Conservation (phyloP, 1,140 invertebrate species). For the Listronotus bonariensis region DNA sequence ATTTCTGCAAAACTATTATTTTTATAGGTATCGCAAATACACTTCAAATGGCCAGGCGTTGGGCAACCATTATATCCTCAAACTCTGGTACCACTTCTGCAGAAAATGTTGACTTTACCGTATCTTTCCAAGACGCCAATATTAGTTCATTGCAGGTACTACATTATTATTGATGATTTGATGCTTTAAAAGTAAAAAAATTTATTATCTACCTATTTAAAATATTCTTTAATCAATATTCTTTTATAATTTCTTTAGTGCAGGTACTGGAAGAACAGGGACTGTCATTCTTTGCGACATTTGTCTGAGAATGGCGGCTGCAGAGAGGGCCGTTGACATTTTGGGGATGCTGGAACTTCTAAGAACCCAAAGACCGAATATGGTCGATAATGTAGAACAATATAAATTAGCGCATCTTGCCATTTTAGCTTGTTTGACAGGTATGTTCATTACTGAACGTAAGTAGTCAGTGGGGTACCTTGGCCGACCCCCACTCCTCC, state of each 20-base stretch:
- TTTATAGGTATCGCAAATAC: constrained; percentile 44
- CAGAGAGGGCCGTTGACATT: constrained; percentile 74
- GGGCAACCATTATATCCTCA: constrained; percentile 63
- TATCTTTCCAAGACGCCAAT: constrained; percentile 56
- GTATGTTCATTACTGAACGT: too few relatives aligned
- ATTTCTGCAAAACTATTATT: too few relatives aligned
- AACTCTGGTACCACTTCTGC: constrained; percentile 62
- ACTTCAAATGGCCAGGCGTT: constrained; percentile 70
- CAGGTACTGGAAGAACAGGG: constrained; percentile 83
- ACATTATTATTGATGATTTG: neutral
- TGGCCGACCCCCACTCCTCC: too few relatives aligned
- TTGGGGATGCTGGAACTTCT: constrained; percentile 82
- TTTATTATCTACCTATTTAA: neutral
- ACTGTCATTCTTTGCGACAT: constrained; percentile 83
- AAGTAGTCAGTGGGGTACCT: too few relatives aligned
- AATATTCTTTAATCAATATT: too few relatives aligned
- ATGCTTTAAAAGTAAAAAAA: neutral
- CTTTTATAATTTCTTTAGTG: constrained; percentile 58
- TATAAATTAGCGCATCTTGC: constrained; percentile 52
- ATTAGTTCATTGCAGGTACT: constrained; percentile 64
- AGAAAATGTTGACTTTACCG: constrained; percentile 60
- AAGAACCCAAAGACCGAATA: constrained; percentile 78
- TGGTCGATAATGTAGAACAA: constrained; percentile 65
- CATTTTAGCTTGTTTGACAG: constrained; percentile 41
- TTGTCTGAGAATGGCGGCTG: constrained; percentile 69